These are phyloP conservation scores for Miichthys miiuy DNA, from an alignment of 2,797 vertebrate genomes.

Conservation along the genomic window DNA sequence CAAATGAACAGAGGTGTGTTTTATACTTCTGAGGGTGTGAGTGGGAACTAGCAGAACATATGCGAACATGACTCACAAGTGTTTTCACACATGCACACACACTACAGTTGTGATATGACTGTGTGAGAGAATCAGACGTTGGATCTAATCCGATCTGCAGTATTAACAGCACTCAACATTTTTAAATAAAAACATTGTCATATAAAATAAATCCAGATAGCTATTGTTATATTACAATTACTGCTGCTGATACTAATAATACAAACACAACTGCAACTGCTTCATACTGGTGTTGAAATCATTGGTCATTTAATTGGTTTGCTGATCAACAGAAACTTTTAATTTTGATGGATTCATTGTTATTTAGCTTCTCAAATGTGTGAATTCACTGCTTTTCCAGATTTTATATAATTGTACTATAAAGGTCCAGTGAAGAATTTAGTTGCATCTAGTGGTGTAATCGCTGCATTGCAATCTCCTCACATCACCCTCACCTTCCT, in stretches of 20 bases:
- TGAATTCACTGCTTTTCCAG: not conserved
- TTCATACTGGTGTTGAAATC: not conserved
- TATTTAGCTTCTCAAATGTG: not conserved
- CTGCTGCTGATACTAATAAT: not conserved
- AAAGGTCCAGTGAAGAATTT: too few species aligned
- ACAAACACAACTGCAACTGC: not conserved
- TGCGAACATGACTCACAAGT: conserved; percentile 4
- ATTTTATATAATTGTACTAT: not conserved
- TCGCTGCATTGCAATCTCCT: too few species aligned
- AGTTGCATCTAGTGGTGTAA: too few species aligned
- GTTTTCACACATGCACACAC: not conserved
- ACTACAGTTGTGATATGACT: not conserved
- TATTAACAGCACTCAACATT: not conserved
- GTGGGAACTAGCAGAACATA: not conserved
- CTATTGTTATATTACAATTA: not conserved
- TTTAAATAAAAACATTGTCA: too few species aligned
- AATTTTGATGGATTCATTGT: not conserved
- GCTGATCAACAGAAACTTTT: not conserved
- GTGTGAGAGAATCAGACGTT: not conserved
- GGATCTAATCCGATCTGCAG: not conserved
- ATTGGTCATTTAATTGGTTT: too few species aligned
- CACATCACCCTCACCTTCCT: too few species aligned
- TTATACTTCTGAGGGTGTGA: not conserved
- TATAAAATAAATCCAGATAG: too few species aligned
- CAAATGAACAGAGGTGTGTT: not conserved